These are phyloP conservation scores for Etheostoma nigrum DNA, from an alignment of 2,797 vertebrate genomes.

Conservation along the genomic window DNA sequence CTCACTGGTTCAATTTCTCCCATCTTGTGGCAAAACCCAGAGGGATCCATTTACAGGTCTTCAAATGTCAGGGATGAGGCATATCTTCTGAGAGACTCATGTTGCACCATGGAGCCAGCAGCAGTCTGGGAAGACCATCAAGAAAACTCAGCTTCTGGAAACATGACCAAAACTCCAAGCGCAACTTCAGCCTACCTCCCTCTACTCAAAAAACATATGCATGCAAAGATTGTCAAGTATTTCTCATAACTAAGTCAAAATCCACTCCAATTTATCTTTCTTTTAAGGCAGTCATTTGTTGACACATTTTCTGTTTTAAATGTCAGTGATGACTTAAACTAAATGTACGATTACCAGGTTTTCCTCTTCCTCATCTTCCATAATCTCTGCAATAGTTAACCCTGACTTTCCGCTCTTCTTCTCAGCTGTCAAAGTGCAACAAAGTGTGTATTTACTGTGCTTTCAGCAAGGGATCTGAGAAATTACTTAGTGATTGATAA, in stretches of 20 bases:
- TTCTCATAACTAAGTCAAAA: constrained; percentile 44
- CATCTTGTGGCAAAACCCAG: constrained; percentile 64
- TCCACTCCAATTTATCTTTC: constrained; percentile 25
- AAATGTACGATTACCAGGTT: constrained; percentile 25
- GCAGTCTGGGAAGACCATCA: constrained; percentile 73
- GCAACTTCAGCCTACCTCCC: constrained; percentile 50
- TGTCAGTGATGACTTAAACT: constrained; percentile 39
- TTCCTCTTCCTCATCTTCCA: constrained; percentile 33
- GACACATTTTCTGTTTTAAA: constrained; percentile 49
- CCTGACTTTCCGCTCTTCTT: constrained; percentile 12
- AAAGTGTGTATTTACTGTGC: constrained; percentile 23
- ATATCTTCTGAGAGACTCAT: constrained; percentile 74
- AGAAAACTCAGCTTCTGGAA: constrained; percentile 65
- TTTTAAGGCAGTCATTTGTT: constrained; percentile 47
- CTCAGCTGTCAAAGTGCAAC: constrained; percentile 18
- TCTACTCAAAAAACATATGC: constrained; percentile 62
- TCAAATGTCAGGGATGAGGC: constrained; percentile 76
- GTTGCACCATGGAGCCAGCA: constrained; percentile 62
- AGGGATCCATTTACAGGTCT: constrained; percentile 71
- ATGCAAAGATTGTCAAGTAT: constrained; percentile 64
- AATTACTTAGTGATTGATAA: constrained; percentile 63
- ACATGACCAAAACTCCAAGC: constrained; percentile 50
- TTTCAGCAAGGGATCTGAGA: constrained; percentile 47
- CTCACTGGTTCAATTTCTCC: constrained; percentile 47
- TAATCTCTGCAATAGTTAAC: constrained; percentile 18